Percentiles rank a stretch among this genome's conserved stretches.
phyloP scores from a whole-genome alignment of 1,140 invertebrate genomes.

The Gonatopus flavifemur region DNA sequence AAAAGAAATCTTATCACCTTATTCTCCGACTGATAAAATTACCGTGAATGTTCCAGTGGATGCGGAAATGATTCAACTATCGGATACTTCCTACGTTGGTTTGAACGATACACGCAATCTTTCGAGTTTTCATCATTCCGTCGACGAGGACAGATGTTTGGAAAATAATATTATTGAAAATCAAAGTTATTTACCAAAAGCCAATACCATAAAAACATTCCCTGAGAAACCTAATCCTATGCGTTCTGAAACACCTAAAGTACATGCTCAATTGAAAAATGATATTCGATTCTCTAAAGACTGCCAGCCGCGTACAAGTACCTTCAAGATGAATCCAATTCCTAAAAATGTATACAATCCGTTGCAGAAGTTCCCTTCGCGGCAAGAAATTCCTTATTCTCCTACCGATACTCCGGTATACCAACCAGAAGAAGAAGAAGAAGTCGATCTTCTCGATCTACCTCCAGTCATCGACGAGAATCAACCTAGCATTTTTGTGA shows the following conservation, averaged over 20 bases:
- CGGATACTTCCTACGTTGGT: constrained; percentile 32
- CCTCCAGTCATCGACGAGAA: constrained; percentile 9
- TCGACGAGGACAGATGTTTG: constrained; percentile 3
- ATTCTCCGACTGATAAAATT: constrained; percentile 48
- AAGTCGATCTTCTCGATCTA: constrained; percentile 5
- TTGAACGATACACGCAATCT: constrained; percentile 15
- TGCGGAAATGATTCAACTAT: constrained; percentile 24
- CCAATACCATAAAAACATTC: background rate
- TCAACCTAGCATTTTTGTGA: no score
- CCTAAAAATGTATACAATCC: no score
- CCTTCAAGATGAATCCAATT: no score
- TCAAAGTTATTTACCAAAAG: constrained; percentile 5
- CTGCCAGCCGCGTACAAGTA: no score
- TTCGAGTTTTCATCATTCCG: constrained; percentile 3
- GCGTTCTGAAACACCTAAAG: constrained; percentile 4
- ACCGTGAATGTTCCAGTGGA: constrained; percentile 20
- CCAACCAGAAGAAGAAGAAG: no score
- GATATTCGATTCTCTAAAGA: no score
- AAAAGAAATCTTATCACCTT: constrained; percentile 41
- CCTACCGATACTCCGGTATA: constrained; percentile 32
- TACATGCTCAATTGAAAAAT: constrained; percentile 27
- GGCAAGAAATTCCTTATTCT: constrained; percentile 36
- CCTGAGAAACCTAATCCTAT: constrained; percentile 2
- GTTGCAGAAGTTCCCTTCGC: background rate
- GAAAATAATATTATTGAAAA: constrained; percentile 13